A percentile compares a stretch with the other conserved stretches of the same genome.
phyloP scores from a whole-genome alignment of 1,140 invertebrate species.

The Wiebesia pumilae region DNA sequence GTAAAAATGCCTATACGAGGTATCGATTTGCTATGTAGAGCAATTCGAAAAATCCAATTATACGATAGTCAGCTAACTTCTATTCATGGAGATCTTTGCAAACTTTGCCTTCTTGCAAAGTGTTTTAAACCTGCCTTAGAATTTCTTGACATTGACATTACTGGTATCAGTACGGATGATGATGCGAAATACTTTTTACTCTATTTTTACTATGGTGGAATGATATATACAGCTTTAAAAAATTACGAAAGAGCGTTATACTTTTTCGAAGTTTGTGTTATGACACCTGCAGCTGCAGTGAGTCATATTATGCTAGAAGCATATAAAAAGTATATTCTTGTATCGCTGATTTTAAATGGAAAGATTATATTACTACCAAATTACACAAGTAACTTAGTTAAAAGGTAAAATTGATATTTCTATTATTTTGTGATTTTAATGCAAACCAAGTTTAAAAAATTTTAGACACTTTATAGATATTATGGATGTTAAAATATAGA shows the following conservation, averaged over 20 bases:
- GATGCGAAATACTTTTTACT: conserved; percentile 94
- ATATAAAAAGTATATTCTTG: conserved; percentile 96
- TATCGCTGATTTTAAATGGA: conserved; percentile 93
- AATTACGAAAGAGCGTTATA: conserved; percentile 94
- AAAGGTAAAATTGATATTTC: conserved; percentile 65
- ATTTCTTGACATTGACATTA: conserved; percentile 93
- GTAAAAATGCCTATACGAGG: conserved; percentile 87
- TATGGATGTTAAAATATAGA: too few species aligned
- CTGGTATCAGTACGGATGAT: conserved; percentile 90
- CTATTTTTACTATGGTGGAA: conserved; percentile 98
- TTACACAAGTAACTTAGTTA: conserved; percentile 92
- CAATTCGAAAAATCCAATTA: conserved; percentile 92
- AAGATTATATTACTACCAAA: conserved; percentile 89
- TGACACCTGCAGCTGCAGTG: conserved; percentile 93
- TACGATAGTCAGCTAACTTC: conserved; percentile 93
- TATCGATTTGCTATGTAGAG: conserved; percentile 87
- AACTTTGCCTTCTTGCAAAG: conserved; percentile 92
- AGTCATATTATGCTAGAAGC: conserved; percentile 98
- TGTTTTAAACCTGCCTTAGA: conserved; percentile 93
- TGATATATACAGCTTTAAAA: conserved; percentile 95
- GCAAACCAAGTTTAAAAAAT: too few species aligned
- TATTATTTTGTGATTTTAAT: background rate
- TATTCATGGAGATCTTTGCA: conserved; percentile 94
- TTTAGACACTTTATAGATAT: too few species aligned
- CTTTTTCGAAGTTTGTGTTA: conserved; percentile 96